Conservation (phyloP, 2,888 invertebrate species). For the Cosmopolites sordidus region DNA sequence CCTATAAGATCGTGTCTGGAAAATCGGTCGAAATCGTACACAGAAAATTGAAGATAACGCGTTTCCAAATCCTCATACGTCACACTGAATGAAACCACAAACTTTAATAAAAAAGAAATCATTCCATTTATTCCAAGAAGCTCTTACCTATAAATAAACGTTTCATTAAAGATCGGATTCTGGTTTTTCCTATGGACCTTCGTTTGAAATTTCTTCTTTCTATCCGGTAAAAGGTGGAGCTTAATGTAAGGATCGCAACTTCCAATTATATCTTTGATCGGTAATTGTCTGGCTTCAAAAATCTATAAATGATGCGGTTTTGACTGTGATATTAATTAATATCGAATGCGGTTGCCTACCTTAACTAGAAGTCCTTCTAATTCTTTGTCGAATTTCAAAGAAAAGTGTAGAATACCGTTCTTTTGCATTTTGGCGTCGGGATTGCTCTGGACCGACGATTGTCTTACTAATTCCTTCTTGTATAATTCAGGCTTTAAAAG, state of each 20-base stretch:
- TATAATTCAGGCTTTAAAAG: conserved; percentile 66
- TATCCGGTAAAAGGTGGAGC: conserved; percentile 76
- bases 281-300: conserved; percentile 61
- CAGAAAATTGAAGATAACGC: conserved; percentile 77
- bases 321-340: not conserved
- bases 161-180: conserved; percentile 80
- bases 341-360: conserved; percentile 50
- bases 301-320: conserved; percentile 27
- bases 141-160: conserved; percentile 71
- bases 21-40: conserved; percentile 86
- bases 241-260: conserved; percentile 88
- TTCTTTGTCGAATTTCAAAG: conserved; percentile 75
- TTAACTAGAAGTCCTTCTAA: conserved; percentile 76
- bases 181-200: conserved; percentile 77
- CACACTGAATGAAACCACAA: conserved; percentile 53
- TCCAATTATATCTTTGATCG: conserved; percentile 77
- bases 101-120: not conserved
- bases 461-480: conserved; percentile 68
- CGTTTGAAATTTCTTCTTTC: conserved; percentile 82
- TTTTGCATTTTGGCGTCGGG: conserved; percentile 64
- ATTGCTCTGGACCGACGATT: conserved; percentile 67
- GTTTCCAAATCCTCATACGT: conserved; percentile 70
- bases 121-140: too few relatives aligned
- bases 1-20: conserved; percentile 84
- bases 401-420: conserved; percentile 77